Evolutionary conservation across 2,888 invertebrate genomes (phyloP), one percentile per base, ranked within the genome.

Genomic region (Chrysotoxum bicinctum): DNA sequence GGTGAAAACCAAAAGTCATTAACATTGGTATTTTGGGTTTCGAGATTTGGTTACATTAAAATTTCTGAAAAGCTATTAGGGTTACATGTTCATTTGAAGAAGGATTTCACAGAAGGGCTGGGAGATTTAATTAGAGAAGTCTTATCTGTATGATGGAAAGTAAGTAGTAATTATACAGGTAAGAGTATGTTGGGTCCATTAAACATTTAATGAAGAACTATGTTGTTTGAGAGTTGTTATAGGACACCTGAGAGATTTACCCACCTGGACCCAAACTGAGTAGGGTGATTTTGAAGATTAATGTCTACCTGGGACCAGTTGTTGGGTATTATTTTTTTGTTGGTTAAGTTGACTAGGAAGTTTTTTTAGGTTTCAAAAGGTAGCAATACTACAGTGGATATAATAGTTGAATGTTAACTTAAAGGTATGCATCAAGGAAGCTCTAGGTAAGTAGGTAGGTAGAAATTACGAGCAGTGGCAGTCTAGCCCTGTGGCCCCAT

Each of bases 1-100:
- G 64, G 45, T 48, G 48, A 64, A 64, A 30, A 45, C 45, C n/a
- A 64, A 64, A 64, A 48, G 45, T 48, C 45, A 48, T 64, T 64
- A 64, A 30, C 45, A 32, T 48, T 64, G 48, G 64, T 5, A 40
- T 64, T 30, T 64, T 48, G 30, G 64, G 32, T 32, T 45, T 30
- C 8, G 2, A 5, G 7, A n/a, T 26, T 62, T 58, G 58, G 58
- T 35, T 32, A 58, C 19, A 58, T 32, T 35, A 58, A 35, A 58
- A 12, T 62, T 26, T n/a, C 5, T 43, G 23, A 43, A 43, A 62
- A 62, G 26, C 62, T 43, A 43, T 43, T 43, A 62, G 30, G 43
- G 8, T 23, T 58, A 58, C 58, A 58, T 21, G 32, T 35, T 35
- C 21, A 56, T 35, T 56, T 32, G 3, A 10, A 32, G 14, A 35